Conservation (phyloP, 2,797 vertebrate genomes). For the Clarias platycephalus region DNA sequence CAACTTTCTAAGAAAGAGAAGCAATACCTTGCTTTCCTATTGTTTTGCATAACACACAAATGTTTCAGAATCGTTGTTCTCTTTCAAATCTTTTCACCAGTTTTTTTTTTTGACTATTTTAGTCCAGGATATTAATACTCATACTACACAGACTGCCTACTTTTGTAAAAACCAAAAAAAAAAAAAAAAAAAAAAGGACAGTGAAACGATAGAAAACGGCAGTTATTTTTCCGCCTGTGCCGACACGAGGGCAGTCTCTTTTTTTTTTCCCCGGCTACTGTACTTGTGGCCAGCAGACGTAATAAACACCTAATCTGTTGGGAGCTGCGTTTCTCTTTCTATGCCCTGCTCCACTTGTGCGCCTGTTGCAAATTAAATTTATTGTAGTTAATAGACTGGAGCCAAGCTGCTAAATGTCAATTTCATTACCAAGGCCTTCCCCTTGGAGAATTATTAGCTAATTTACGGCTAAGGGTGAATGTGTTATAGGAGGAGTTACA, state of each 20-base stretch:
- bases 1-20: background rate
- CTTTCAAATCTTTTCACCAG: background rate
- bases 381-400: conserved; percentile 85
- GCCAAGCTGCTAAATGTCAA: conserved; percentile 82
- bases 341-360: conserved; percentile 47
- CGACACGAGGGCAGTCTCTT: conserved; percentile 67
- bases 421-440: conserved; percentile 81
- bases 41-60: no score
- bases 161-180: background rate
- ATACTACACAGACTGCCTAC: background rate
- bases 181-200: no score
- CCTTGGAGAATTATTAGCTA: conserved; percentile 76
- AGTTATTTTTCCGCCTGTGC: conserved; percentile 20
- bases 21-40: no score
- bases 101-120: background rate
- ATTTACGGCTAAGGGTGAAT: conserved; percentile 78
- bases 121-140: no score
- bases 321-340: conserved; percentile 31
- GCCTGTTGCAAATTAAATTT: conserved; percentile 77
- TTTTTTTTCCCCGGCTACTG: conserved; percentile 66
- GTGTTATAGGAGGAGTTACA: conserved; percentile 72
- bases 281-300: conserved; percentile 72
- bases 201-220: background rate
- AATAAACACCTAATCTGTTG: conserved; percentile 65
- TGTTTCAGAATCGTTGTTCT: background rate